Percentiles rank a stretch among this genome's conserved stretches.
phyloP scores from a whole-genome alignment of 2,797 vertebrate genomes.

The Mycteria americana region DNA sequence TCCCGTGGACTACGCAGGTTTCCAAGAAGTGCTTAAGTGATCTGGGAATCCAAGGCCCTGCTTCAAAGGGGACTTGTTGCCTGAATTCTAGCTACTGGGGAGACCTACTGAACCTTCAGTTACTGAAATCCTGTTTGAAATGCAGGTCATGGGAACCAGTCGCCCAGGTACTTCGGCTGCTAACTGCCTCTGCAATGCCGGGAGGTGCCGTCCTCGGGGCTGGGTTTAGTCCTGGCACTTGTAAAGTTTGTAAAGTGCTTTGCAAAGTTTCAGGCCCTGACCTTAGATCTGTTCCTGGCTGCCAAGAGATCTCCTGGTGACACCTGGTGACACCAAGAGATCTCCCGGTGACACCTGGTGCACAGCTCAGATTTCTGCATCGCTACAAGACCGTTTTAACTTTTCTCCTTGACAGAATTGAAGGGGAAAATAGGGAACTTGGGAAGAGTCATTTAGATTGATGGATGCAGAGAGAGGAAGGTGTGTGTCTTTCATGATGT shows the following conservation, averaged over 20 bases:
- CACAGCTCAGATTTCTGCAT: neutral
- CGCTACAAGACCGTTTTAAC: neutral
- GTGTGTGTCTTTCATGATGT: neutral
- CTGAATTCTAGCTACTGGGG: neutral
- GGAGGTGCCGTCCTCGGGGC: neutral
- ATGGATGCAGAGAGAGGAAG: neutral
- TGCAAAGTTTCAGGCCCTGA: neutral
- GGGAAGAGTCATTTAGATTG: neutral
- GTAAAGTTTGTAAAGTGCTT: too few relatives aligned
- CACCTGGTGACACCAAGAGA: neutral
- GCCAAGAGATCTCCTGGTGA: neutral
- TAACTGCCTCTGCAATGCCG: rapidly evolving
- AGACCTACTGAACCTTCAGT: neutral
- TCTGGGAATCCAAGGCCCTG: neutral
- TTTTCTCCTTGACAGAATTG: neutral
- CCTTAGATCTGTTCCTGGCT: neutral
- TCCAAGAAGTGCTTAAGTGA: neutral
- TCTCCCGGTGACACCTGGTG: neutral
- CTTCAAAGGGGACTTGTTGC: neutral
- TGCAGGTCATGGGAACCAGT: neutral
- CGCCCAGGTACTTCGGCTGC: neutral
- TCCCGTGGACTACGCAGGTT: neutral
- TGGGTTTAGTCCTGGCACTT: neutral
- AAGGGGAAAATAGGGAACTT: neutral
- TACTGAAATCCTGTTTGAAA: too few relatives aligned